Evolutionary conservation across 2,113 vertebrate genomes (phyloP), one percentile per base, ranked within the genome.

Genomic region (Vulpes vulpes): DNA sequence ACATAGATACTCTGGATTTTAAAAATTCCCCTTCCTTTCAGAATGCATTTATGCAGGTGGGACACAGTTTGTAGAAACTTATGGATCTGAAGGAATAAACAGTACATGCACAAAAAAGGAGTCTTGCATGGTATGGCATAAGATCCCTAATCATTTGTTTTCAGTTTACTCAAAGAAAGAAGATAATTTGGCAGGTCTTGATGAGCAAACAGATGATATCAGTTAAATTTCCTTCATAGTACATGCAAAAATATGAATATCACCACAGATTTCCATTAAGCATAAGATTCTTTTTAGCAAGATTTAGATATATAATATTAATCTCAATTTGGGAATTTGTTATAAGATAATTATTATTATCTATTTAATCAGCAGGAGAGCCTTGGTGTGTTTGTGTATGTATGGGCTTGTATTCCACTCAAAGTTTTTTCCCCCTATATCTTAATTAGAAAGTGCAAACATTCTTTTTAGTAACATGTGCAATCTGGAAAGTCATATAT

Each of bases 161-260:
- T 38, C 15, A 22, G 5, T 79, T 35, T 69, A 71, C 14, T 88
- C 59, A 82, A 81, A 91, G 12, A 51, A 62, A 73, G 91, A 82
- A 65, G 5, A 35, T 69, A 80, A 62, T 53, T 67, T 87, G 32
- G 35, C 16, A 76, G 7, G 82, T 88, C 22, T 88, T 60, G 9
- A 76, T 74, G 67, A 16, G 11, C 89, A 87, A 92, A 71, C 2
- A 82, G 76, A 55, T 43, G 17, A 60, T 57, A 60, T 76, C 38
- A 57, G 14, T 65, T 88, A 15, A 81, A 88, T 49, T 82, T 90
- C n/a, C 74, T 79, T 94, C 64, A 84, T 79, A 69, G 57, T n/a
- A 23, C 10, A 22, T 84, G 17, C 8, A 35, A 83, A 90, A 88
- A 76, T 49, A n/a, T 27, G 59, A 64, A 51, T 78, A 27, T 94